Evolutionary conservation across 2,888 invertebrate species (phyloP).

Genomic region (Drosophila ustulata): DNA sequence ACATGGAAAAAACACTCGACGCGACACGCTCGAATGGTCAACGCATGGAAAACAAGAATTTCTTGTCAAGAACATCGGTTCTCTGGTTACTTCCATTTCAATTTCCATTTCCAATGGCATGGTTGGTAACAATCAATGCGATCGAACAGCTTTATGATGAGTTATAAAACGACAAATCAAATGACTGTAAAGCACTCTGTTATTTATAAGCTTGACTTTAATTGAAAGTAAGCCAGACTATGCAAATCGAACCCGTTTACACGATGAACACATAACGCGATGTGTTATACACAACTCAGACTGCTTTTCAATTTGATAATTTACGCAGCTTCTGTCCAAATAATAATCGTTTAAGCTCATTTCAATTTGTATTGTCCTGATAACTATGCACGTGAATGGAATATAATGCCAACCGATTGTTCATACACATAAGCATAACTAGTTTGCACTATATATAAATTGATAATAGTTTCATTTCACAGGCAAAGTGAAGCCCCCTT

Average conservation of each 20-base stretch:
- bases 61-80: slow-evolving; percentile 47
- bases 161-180: slow-evolving; percentile 20
- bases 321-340: no score
- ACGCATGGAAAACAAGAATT: slow-evolving; percentile 42
- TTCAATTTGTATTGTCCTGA: not conserved
- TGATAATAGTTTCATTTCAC: not conserved
- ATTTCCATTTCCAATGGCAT: slow-evolving; percentile 19
- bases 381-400: not conserved
- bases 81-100: slow-evolving; percentile 2
- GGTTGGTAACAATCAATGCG: slow-evolving; percentile 22
- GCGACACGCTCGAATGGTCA: slow-evolving; percentile 16
- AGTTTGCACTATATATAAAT: not conserved
- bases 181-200: slow-evolving; percentile 34
- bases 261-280: not conserved
- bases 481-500: not conserved
- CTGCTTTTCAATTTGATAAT: not conserved
- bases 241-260: slow-evolving; percentile 35
- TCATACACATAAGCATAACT: not conserved
- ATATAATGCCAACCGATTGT: not conserved
- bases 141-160: slow-evolving; percentile 27
- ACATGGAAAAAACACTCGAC: not conserved
- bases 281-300: not conserved
- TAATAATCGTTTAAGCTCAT: not conserved
- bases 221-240: slow-evolving; percentile 30
- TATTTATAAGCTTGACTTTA: slow-evolving; percentile 27